Base-by-base conservation (phyloP, 2,113 vertebrate genomes). In the Herpetotheres cachinnans region DNA sequence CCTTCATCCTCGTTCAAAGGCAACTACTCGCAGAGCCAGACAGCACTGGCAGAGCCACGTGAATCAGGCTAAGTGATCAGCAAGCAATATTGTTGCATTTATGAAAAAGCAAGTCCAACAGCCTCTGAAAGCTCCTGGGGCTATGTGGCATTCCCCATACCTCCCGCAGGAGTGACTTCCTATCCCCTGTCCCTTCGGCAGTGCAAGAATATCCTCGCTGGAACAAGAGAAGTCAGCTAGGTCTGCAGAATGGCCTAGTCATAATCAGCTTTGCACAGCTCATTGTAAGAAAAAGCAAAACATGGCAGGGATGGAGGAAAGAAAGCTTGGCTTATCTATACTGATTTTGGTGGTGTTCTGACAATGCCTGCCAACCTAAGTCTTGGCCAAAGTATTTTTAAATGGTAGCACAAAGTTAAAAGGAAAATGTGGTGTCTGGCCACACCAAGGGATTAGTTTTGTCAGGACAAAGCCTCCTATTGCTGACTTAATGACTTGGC, bases 401-500 rank as follows among this genome's bases (percentile, higher is more conserved):
- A 95, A 86, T 29, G 27, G n/a, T 20, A 74, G 32, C 21, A 73
- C 27, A 13, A 78, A 78, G 71, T 78, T 74, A 65, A 93, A 93
- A 52, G 36, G 82, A 38, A 95, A 92, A 46, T 38, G 21, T 50
- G 22, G 15, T 76, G 40, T 69, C 94, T 91, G 52, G 42, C 56
- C 94, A 84, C 49, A 52, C 16, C 4, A 5, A 76, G 84, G 69
- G 52, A 91, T 92, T 96, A 63, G 55, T 78, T 94, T 74, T 84
- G 47, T 93, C 62, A 86, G 82, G 82, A 89, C 38, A 91, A 92
- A 96, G 27, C 24, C 82, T 86, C 56, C 34, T 79, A 5, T 69
- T 76, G 59, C 61, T 81, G 42, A 66, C 59, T 97, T 93, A 92
- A 70, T 78, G 50, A 84, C 89, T 96, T 91, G 82, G 92, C 96